A percentile compares a stretch with the other conserved stretches of the same genome.
phyloP scores from a whole-genome alignment of 2,797 vertebrate species.

The Cryptoblepharus egeriae region DNA sequence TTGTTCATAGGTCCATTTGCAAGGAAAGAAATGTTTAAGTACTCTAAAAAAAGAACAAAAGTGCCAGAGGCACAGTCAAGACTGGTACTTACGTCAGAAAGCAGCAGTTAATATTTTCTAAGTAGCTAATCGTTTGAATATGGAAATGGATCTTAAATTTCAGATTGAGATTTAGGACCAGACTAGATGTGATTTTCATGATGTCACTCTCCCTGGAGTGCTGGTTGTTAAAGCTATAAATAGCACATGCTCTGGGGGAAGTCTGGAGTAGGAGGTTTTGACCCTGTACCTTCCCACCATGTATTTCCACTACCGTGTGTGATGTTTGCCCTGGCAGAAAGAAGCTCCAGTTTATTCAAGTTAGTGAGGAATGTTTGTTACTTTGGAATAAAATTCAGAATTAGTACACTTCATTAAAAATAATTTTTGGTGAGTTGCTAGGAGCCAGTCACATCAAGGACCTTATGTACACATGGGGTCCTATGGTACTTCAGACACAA shows the following conservation, averaged over 20 bases:
- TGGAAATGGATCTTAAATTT: constrained; percentile 55
- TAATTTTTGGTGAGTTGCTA: constrained; percentile 49
- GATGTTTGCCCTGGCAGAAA: no score
- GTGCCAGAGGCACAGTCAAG: neutral
- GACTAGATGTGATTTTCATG: no score
- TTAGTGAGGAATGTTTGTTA: no score
- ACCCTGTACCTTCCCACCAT: no score
- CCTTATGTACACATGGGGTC: neutral
- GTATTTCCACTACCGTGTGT: no score
- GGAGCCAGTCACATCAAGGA: neutral
- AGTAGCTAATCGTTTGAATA: constrained; percentile 56
- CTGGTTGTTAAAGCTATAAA: no score
- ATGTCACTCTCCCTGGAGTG: no score
- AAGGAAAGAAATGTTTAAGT: constrained; percentile 21
- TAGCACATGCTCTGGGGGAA: no score
- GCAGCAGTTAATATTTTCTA: constrained; percentile 52
- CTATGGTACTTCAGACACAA: neutral
- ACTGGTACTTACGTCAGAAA: constrained; percentile 54
- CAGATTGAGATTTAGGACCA: constrained; percentile 34
- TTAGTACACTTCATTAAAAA: constrained; percentile 32
- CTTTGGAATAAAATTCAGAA: neutral
- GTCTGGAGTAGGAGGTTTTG: no score
- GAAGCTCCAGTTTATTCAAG: no score
- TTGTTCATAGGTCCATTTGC: constrained; percentile 13
- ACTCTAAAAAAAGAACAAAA: neutral